Evolutionary conservation across 2,888 invertebrate genomes (phyloP), one percentile per base, ranked within the genome.

Genomic region (Patella pellucida): DNA sequence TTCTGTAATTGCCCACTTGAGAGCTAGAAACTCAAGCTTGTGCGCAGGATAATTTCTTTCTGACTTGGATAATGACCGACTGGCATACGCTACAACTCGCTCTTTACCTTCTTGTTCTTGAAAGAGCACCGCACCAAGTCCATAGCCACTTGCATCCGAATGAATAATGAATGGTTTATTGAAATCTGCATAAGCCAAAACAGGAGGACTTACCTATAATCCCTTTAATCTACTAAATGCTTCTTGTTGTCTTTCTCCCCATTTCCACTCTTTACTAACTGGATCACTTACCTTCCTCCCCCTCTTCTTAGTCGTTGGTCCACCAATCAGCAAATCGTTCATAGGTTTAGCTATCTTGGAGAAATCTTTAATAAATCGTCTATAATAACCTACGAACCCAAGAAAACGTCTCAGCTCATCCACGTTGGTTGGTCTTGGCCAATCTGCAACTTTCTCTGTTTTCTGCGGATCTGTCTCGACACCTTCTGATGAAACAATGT

Each of bases 1-100:
- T 27, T 79, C 81, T 3, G 68, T 76, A 11, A 79, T 31, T 15
- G 78, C 79, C 79, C 74, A 81, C 71, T 79, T 79, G 16, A 80
- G 70, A 54, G 16, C 68, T 68, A 79, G 68, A 69, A 78, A 78
- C 50, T 76, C 76, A 9, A 78, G 31, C 15, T 77, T 78, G 68
- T 78, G 80, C 0, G 76, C 71, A n/a, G 75, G 72, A 72, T 80
- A 76, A 71, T 78, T 72, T 19, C 69, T 71, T 23, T 80, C 70
- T 14, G 41, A 68, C n/a, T 67, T 71, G 12, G 70, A 31, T n/a
- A 80, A 27, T 50, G 77, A 73, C 27, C 78, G 50, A 72, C 75
- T 76, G 0, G 78, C 79, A 75, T 77, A 81, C 19, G 77, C 78
- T 50, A 79, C 71, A 12, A 76, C 75, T 74, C 23, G 56, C 9